Conservation (phyloP, 2,797 vertebrate species). For the Hippopotamyrus pictus region DNA sequence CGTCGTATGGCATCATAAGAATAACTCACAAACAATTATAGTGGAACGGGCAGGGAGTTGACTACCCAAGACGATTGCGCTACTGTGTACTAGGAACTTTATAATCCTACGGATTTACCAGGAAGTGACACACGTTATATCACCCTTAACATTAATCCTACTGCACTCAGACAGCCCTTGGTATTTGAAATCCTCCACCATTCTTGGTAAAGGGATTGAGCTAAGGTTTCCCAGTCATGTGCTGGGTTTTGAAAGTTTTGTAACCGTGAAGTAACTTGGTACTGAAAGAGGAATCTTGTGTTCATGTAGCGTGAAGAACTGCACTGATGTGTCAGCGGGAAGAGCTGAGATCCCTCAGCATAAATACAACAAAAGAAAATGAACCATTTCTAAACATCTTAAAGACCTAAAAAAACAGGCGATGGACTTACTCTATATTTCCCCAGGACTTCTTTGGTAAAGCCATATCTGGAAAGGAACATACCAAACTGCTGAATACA, state of each 20-base stretch:
- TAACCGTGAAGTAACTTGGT: background rate
- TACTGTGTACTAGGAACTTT: background rate
- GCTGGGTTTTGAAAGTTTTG: background rate
- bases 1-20: background rate
- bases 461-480: constrained; percentile 76
- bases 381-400: background rate
- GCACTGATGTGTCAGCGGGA: background rate
- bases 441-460: constrained; percentile 85
- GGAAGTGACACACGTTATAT: background rate
- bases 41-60: background rate
- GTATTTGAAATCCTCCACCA: background rate
- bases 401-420: background rate
- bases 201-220: background rate
- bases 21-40: background rate
- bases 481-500: background rate
- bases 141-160: background rate
- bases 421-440: constrained; percentile 79
- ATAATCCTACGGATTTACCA: background rate
- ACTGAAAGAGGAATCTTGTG: background rate
- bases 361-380: background rate
- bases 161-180: background rate
- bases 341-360: background rate
- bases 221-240: background rate
- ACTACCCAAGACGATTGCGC: background rate
- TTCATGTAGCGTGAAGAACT: background rate